Evolutionary conservation across 2,888 invertebrate genomes (phyloP), one percentile per base, ranked within the genome.

Genomic region (Microctonus hyperodae): DNA sequence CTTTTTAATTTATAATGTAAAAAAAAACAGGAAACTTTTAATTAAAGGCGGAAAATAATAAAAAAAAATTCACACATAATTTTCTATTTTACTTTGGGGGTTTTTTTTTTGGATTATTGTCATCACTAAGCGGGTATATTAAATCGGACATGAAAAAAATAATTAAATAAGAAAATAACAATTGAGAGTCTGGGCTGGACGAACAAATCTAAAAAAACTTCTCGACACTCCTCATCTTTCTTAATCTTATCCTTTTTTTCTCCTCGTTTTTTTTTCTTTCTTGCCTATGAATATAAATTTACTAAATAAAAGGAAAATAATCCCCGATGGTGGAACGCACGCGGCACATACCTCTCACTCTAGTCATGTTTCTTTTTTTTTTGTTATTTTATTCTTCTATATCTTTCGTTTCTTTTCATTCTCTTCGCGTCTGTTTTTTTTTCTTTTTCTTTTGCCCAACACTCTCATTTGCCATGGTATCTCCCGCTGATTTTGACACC

Each of bases 401-500:
- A 22, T 16, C 33, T 28, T 59, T 59, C 7, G 22, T 58, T 33
- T 37, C 20, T 25, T 55, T 25, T 56, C 51, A 25, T 37, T 50
- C 64, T 60, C 56, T 50, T 51, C 37, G 50, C 61, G 31, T 44
- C 60, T 58, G n/a, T n/a, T n/a, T n/a, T n/a, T n/a, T n/a, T n/a
- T n/a, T n/a, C n/a, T n/a, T n/a, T n/a, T n/a, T n/a, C n/a, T n/a
- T n/a, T n/a, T n/a, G n/a, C n/a, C n/a, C n/a, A n/a, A n/a, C 53
- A 56, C 56, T 67, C 55, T 62, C 33, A 22, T 58, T 55, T 57
- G 40, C 31, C 35, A 35, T 48, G 40, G 56, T 35, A 51, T 60
- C 60, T 51, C 68, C 50, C 68, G 53, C 58, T 66, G 61, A 66
- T 66, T 48, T 56, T 66, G 56, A 66, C 66, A 66, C 66, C 61